Percentiles rank a stretch among this genome's conserved stretches.
Conservation (phyloP, 2,888 invertebrate genomes). For the Drosophila barbarae region DNA sequence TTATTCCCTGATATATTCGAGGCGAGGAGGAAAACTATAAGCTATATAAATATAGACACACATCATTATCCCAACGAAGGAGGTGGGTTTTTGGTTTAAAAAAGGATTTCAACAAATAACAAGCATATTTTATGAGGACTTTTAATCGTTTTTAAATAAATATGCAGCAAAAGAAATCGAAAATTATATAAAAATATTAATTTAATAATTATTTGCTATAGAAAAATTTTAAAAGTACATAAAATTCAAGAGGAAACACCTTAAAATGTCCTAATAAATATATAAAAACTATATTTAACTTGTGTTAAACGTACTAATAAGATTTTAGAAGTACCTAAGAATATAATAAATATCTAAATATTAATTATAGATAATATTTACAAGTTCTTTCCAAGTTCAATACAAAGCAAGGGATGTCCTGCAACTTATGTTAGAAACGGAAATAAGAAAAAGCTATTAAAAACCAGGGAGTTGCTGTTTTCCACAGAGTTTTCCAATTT, state of each 20-base stretch:
- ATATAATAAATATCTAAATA: not conserved
- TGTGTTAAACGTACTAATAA: no score
- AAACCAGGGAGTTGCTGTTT: not conserved
- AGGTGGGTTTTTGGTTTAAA: no score
- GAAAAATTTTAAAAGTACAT: not conserved
- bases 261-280: not conserved
- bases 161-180: no score
- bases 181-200: not conserved
- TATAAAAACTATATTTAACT: not conserved
- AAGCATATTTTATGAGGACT: no score
- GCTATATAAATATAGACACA: no score
- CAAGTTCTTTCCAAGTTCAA: no score
- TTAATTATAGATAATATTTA: not conserved
- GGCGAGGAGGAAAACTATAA: not conserved
- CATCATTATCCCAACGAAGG: not conserved
- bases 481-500: not conserved
- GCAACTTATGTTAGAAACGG: not conserved
- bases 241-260: not conserved
- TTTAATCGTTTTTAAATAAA: not conserved
- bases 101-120: not conserved
- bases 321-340: not conserved
- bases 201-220: not conserved
- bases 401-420: not conserved
- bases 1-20: slow-evolving; percentile 11
- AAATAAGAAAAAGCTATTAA: not conserved